Percentiles rank a stretch among this genome's conserved stretches.
Conservation (phyloP, 2,888 invertebrate species). For the Branchellion lobata region DNA sequence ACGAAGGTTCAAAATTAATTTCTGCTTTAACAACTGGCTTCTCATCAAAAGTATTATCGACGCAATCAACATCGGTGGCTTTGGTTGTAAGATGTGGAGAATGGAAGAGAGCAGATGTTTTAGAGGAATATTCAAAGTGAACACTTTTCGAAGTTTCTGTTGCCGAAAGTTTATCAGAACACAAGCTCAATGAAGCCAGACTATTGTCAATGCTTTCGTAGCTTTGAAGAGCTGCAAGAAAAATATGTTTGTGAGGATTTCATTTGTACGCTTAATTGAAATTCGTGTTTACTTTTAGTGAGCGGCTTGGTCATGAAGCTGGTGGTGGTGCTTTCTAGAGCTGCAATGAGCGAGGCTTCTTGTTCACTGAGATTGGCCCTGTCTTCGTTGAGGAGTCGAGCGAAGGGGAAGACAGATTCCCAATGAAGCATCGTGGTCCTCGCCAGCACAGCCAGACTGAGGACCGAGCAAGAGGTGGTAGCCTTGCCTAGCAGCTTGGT, state of each 20-base stretch:
- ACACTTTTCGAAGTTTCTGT: neutral
- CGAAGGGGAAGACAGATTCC: neutral
- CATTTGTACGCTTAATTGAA: neutral
- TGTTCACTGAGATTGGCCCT: neutral
- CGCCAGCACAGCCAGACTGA: neutral
- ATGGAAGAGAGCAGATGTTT: conserved; percentile 15
- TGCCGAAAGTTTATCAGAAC: conserved; percentile 1
- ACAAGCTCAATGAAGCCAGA: neutral
- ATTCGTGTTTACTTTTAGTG: neutral
- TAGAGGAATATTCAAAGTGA: neutral
- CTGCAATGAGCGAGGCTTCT: neutral
- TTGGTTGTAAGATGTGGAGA: neutral
- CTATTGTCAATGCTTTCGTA: neutral
- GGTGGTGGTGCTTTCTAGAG: neutral
- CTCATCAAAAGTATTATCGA: neutral
- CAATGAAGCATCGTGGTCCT: neutral
- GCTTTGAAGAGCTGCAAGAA: neutral
- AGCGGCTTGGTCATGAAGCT: neutral
- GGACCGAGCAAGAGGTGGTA: neutral
- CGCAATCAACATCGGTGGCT: neutral
- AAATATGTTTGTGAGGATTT: neutral
- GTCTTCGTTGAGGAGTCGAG: neutral
- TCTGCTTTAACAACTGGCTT: neutral
- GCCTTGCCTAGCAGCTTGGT: neutral
- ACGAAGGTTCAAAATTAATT: neutral